A percentile compares a stretch with the other conserved stretches of the same genome.
phyloP scores from a whole-genome alignment of 2,797 vertebrate genomes.

The Chiroxiphia lanceolata region DNA sequence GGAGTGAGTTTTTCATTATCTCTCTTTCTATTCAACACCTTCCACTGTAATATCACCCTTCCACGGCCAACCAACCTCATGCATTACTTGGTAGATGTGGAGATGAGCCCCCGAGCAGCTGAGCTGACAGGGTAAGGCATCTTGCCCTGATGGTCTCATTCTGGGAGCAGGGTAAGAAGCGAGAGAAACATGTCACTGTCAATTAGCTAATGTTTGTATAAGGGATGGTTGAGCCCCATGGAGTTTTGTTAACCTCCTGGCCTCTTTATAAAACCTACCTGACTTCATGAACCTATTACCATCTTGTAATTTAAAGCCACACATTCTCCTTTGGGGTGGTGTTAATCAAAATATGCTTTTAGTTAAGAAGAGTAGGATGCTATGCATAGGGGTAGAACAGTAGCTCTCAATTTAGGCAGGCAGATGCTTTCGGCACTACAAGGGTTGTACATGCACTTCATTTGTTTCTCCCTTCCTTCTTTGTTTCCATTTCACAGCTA shows the following conservation, averaged over 20 bases:
- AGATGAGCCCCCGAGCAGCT: neutral
- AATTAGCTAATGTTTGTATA: slow-evolving; percentile 52
- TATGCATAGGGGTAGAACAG: neutral
- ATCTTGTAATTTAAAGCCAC: slow-evolving; percentile 5
- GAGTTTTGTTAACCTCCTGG: slow-evolving; percentile 53
- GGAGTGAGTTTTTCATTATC: neutral
- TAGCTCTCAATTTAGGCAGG: neutral
- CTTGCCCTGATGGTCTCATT: neutral
- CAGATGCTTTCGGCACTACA: neutral
- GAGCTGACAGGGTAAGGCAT: neutral
- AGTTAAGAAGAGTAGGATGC: neutral
- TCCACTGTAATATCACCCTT: neutral
- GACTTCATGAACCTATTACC: slow-evolving; percentile 40
- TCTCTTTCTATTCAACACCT: neutral
- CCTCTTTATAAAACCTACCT: slow-evolving; percentile 31
- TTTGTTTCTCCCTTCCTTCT: neutral
- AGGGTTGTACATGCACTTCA: neutral
- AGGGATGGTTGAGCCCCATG: neutral
- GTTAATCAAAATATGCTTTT: neutral
- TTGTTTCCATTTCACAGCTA: neutral
- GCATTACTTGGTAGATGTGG: neutral
- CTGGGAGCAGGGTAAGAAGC: neutral
- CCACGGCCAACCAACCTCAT: neutral
- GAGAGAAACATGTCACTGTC: slow-evolving; percentile 39
- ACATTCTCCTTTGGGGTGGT: neutral